Percentiles rank a stretch among this genome's conserved stretches.
phyloP scores from a whole-genome alignment of 2,113 vertebrate species.

The Mungos mungo region DNA sequence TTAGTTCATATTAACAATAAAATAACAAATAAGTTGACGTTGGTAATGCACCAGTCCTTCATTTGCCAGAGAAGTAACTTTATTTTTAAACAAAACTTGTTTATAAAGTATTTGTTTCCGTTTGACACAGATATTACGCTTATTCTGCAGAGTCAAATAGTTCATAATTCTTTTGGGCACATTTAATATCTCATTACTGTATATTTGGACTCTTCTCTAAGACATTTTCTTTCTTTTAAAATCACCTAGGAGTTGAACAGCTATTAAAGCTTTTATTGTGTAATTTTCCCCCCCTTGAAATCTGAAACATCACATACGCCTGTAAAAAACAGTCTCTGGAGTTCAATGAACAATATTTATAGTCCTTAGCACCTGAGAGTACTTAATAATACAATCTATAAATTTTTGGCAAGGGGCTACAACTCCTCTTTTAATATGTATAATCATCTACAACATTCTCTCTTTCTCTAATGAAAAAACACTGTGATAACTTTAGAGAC shows the following conservation, averaged over 20 bases:
- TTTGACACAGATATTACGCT: neutral
- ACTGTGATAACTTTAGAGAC: neutral
- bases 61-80: neutral
- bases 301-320: neutral
- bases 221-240: neutral
- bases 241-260: neutral
- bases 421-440: neutral
- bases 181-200: neutral
- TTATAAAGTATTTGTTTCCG: neutral
- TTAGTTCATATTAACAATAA: neutral
- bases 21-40: neutral
- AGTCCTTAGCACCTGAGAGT: neutral
- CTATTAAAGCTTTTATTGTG: neutral
- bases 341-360: neutral
- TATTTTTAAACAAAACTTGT: neutral
- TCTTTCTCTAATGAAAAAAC: neutral
- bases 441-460: neutral
- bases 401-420: neutral
- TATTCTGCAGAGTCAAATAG: neutral
- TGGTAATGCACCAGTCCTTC: neutral
- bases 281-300: neutral
- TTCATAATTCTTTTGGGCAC: neutral
- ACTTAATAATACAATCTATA: neutral
- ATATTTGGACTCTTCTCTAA: neutral
- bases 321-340: neutral